Percentiles rank a stretch among this genome's conserved stretches.
Evolutionary conservation across 2,113 vertebrate genomes (phyloP).

Genomic region (Rattus rattus): DNA sequence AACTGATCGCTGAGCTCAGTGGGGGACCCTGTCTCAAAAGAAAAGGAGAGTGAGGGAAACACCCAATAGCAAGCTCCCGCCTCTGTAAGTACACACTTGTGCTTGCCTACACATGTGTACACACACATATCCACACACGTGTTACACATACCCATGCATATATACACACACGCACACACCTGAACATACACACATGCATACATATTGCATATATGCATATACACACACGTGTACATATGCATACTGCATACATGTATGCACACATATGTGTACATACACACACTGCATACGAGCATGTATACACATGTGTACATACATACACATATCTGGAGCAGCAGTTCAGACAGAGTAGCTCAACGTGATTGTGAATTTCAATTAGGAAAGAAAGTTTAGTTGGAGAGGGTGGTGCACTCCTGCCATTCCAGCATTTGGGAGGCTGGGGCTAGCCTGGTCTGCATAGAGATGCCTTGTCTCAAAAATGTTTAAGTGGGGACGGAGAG

Average conservation of each 20-base stretch:
- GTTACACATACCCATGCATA: background rate
- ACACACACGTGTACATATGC: background rate
- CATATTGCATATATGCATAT: too few species aligned
- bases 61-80: background rate
- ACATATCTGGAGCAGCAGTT: background rate
- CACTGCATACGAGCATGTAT: too few species aligned
- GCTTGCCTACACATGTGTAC: background rate
- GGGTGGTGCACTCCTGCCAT: background rate
- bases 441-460: background rate
- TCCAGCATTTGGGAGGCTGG: too few species aligned
- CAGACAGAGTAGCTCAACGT: background rate
- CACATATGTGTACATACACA: background rate
- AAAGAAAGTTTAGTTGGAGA: background rate
- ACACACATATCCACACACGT: background rate
- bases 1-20: background rate
- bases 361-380: background rate
- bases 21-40: background rate
- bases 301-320: background rate
- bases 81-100: too few species aligned
- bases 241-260: background rate
- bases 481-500: background rate
- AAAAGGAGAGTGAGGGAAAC: background rate
- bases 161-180: too few species aligned
- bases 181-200: too few species aligned
- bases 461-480: background rate